These are phyloP conservation scores for Rhinopomastus cyanomelas DNA, from an alignment of 2,113 vertebrate species.

Conservation along the genomic window DNA sequence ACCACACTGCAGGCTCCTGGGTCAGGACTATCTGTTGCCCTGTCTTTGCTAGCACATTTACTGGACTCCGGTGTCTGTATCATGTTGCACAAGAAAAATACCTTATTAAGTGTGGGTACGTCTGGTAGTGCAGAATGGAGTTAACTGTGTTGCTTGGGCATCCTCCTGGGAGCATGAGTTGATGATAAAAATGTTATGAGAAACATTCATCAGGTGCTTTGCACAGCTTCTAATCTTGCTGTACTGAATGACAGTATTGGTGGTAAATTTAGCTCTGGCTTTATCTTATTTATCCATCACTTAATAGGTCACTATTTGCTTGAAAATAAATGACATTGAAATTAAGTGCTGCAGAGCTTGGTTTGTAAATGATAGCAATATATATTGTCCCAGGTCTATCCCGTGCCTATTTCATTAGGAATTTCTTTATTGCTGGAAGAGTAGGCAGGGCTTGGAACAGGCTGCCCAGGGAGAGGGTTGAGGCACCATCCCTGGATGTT, in stretches of 20 bases:
- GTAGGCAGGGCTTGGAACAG: no score
- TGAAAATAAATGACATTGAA: not conserved
- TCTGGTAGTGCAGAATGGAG: not conserved
- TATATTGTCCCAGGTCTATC: not conserved
- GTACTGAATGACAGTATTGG: not conserved
- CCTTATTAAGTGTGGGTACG: not conserved
- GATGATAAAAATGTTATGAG: not conserved
- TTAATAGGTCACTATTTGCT: not conserved
- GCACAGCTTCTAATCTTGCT: not conserved
- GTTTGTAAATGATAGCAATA: fast-evolving
- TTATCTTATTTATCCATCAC: not conserved
- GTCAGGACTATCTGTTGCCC: not conserved
- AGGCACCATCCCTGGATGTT: no score
- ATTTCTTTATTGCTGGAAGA: no score
- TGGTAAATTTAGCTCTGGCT: not conserved
- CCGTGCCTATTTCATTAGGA: no score
- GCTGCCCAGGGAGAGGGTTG: no score
- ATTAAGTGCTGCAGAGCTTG: not conserved
- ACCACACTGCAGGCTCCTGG: fast-evolving
- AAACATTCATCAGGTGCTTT: not conserved
- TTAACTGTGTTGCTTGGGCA: not conserved
- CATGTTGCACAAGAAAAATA: not conserved
- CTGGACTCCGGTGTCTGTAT: not conserved
- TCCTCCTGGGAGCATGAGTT: not conserved
- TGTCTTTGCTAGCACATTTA: not conserved